A percentile compares a stretch with the other conserved stretches of the same genome.
Evolutionary conservation across 92 coral and sea anemone species (phyloP).

Genomic region (Diadumene lineata): DNA sequence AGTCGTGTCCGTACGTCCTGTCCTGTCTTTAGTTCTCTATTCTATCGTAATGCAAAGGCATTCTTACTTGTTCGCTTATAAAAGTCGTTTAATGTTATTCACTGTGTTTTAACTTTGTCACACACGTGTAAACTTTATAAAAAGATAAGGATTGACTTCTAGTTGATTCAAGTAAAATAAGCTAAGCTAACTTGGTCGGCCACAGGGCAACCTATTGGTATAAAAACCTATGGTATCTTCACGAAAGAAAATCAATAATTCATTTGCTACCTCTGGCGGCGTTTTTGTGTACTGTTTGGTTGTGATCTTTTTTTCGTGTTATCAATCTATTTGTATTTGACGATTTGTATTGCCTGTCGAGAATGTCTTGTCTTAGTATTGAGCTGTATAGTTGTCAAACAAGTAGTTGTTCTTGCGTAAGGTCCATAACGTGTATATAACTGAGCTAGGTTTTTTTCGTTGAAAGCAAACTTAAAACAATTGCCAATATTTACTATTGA

Average conservation of each 20-base stretch:
- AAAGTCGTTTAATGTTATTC: neutral
- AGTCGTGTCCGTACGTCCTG: neutral
- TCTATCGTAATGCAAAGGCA: slow-evolving; percentile 64
- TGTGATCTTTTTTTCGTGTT: slow-evolving; percentile 22
- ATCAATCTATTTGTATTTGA: slow-evolving; percentile 8
- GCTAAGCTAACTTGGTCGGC: slow-evolving; percentile 20
- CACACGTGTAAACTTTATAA: slow-evolving; percentile 13
- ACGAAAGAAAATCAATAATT: slow-evolving; percentile 26
- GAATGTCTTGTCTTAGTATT: neutral
- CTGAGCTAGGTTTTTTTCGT: neutral
- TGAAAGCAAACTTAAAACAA: neutral
- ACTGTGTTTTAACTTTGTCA: slow-evolving; percentile 27
- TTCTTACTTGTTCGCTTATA: neutral
- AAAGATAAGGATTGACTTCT: slow-evolving; percentile 32
- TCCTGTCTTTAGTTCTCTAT: no score
- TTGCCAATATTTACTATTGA: neutral
- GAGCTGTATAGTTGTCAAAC: neutral
- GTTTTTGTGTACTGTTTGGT: slow-evolving; percentile 25
- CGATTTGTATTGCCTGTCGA: slow-evolving; percentile 5
- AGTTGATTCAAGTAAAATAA: slow-evolving; percentile 6
- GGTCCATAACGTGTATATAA: neutral
- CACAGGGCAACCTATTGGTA: slow-evolving; percentile 18
- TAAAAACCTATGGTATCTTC: slow-evolving; percentile 26
- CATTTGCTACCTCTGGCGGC: slow-evolving; percentile 44
- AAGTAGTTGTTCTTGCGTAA: neutral